Conservation (phyloP, 2,113 vertebrate species). For the Nycticorax nycticorax region DNA sequence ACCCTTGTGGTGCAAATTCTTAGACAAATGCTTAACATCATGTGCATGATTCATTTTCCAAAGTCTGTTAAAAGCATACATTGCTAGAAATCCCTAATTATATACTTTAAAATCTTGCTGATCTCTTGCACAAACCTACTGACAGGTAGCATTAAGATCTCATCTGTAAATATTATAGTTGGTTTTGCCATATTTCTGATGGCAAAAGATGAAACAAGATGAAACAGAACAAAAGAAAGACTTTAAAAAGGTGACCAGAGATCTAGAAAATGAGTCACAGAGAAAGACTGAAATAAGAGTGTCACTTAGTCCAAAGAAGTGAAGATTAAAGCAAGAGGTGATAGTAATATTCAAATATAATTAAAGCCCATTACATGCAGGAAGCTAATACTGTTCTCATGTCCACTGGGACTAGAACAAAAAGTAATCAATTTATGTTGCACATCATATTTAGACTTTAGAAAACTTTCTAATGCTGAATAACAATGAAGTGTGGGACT, state of each 20-base stretch:
- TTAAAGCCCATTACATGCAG: neutral
- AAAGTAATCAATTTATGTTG: neutral
- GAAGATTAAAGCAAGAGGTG: neutral
- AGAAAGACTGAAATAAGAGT: neutral
- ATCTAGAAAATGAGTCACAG: neutral
- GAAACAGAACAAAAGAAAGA: neutral
- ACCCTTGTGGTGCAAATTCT: neutral
- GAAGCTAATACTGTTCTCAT: neutral
- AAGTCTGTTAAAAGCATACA: neutral
- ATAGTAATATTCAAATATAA: neutral
- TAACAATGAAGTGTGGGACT: neutral
- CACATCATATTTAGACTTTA: neutral
- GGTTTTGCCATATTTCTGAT: neutral
- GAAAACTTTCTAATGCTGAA: neutral
- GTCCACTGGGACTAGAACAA: neutral
- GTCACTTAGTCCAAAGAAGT: neutral
- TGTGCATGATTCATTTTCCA: neutral
- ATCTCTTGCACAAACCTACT: neutral
- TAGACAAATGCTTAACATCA: neutral
- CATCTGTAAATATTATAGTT: neutral
- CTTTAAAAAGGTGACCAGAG: neutral
- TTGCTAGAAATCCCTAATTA: neutral
- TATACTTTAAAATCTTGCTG: neutral
- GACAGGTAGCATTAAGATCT: neutral
- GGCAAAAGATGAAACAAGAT: neutral